Percentiles rank a stretch among this genome's conserved stretches.
phyloP scores from a whole-genome alignment of 2,888 invertebrate species.

The Epicampocera succincta region DNA sequence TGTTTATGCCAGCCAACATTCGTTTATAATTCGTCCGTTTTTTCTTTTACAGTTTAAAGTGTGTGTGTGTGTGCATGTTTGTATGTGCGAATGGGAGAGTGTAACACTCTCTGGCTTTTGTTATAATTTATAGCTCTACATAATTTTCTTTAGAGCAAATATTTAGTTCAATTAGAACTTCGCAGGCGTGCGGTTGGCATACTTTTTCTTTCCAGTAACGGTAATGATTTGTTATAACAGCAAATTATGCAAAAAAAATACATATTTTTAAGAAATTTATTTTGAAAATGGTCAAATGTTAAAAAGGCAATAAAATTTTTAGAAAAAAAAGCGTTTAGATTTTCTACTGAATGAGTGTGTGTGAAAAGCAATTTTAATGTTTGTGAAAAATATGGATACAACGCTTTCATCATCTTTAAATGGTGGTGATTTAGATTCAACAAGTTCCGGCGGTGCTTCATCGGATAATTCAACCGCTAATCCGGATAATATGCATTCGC shows the following conservation, averaged over 20 bases:
- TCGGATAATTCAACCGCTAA: constrained; percentile 79
- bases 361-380: constrained; percentile 72
- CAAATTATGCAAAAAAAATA: background rate
- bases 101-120: constrained; percentile 20
- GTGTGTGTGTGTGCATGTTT: background rate
- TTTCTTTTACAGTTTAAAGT: background rate
- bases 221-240: background rate
- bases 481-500: constrained; percentile 80
- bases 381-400: constrained; percentile 80
- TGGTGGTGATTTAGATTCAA: constrained; percentile 80
- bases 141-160: constrained; percentile 46
- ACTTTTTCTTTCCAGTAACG: constrained; percentile 9
- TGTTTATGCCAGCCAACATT: background rate
- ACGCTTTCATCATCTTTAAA: constrained; percentile 78
- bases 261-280: background rate
- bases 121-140: constrained; percentile 53
- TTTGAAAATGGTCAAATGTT: constrained; percentile 2
- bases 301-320: constrained; percentile 7
- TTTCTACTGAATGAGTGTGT: no score
- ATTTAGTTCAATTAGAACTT: constrained; percentile 71
- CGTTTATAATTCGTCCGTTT: constrained; percentile 71
- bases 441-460: constrained; percentile 81
- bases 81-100: background rate
- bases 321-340: background rate
- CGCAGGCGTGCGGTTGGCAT: constrained; percentile 66